Percentiles rank a stretch among this genome's conserved stretches.
These are phyloP conservation scores for Sisyra nigra DNA, from an alignment of 2,888 invertebrate genomes.

Conservation along the genomic window DNA sequence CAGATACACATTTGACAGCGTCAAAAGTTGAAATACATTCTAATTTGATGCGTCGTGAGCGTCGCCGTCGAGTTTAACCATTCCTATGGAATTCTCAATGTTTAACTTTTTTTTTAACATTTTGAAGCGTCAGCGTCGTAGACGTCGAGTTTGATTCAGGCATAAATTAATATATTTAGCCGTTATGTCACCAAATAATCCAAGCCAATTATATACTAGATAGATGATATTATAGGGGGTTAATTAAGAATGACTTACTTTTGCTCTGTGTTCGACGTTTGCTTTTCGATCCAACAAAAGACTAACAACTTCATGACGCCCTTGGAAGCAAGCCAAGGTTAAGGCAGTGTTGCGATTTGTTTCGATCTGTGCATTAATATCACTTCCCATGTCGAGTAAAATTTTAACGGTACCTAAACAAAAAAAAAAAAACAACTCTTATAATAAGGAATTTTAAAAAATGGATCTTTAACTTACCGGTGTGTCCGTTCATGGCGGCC, in stretches of 20 bases:
- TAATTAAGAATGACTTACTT: slow-evolving; percentile 36
- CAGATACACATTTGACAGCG: no score
- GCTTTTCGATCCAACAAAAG: slow-evolving; percentile 90
- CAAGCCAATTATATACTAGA: no score
- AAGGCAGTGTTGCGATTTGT: slow-evolving; percentile 97
- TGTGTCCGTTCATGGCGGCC: slow-evolving; percentile 98
- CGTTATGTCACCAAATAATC: no score
- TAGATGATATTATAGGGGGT: no score
- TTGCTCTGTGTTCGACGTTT: slow-evolving; percentile 97
- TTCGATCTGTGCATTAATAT: slow-evolving; percentile 99
- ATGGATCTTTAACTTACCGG: slow-evolving; percentile 31
- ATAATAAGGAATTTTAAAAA: slow-evolving; percentile 1
- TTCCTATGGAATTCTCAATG: no score
- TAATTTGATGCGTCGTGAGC: no score
- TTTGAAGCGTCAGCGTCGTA: no score
- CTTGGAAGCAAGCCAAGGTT: slow-evolving; percentile 98
- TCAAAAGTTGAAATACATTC: no score
- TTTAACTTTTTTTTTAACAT: no score
- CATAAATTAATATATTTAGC: no score
- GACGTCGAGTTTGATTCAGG: no score
- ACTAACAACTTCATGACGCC: slow-evolving; percentile 95
- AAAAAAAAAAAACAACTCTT: background rate
- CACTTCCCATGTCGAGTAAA: slow-evolving; percentile 92
- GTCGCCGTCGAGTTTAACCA: no score
- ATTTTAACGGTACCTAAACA: slow-evolving; percentile 76